Base-by-base conservation (phyloP, 1,140 invertebrate species). In the Camponotus pennsylvanicus region DNA sequence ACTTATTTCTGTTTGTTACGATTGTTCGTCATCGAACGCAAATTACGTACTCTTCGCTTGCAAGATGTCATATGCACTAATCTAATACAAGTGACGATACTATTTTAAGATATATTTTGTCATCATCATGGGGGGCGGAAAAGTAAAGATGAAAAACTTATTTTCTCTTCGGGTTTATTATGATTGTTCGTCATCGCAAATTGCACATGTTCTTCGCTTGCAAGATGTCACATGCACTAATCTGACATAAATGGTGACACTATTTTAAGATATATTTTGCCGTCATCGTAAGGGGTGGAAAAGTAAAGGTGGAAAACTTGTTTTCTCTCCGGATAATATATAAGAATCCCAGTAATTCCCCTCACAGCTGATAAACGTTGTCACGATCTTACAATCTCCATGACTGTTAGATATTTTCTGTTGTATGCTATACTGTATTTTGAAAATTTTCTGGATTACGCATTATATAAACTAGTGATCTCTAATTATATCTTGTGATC, bases 71-170 rank as follows among this genome's bases (percentile, higher is more conserved):
- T 6, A 40, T 63, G 69, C 18, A 45, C 8, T 42, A 61, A 69
- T 79, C 55, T 45, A 40, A 83, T 40, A 57, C 9, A 49, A 45
- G 49, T 34, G 27, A 3, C 18, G 52, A 73, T 49, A 79, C 64
- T 80, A 83, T 83, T 75, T 83, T 83, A 49, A 75, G 69, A n/a
- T 15, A 8, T 59, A 18, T 61, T 45, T 83, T 57, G 32, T 61
- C 15, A 34, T 82, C 67, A 55, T 66, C 42, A 40, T 61, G 79
- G 40, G 69, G 37, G 40, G 45, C n/a, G 49, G 7, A 21, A 21
- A 40, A 15, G 42, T 21, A 13, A 42, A 27, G 27, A 34, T 78
- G 15, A 32, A 77, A 49, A 69, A 40, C 2, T 55, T 55, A 7
- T 73, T 34, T 73, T 70, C 1, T 71, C 61, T 42, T 61, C 55